Conservation (phyloP, 2,113 vertebrate genomes). For the Verasper variegatus region DNA sequence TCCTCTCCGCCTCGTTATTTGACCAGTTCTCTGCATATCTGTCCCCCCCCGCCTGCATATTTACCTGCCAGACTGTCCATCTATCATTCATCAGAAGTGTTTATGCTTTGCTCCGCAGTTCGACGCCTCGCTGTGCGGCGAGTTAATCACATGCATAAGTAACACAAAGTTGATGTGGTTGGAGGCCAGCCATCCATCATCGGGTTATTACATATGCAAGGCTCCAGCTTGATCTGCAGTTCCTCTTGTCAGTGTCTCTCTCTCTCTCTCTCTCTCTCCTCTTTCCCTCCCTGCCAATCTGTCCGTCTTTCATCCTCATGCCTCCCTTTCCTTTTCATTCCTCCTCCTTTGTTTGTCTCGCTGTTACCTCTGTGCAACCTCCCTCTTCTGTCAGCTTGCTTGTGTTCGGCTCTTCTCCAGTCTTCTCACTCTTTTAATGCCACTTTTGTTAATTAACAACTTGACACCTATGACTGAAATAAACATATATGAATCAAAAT, state of each 20-base stretch:
- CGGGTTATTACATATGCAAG: conserved; percentile 57
- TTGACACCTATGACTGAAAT: not conserved
- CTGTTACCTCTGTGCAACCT: not conserved
- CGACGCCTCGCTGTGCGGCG: conserved; percentile 53
- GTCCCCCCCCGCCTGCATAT: conserved; percentile 32
- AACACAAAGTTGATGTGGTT: conserved; percentile 52
- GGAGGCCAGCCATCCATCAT: conserved; percentile 65
- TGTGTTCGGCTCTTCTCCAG: not conserved
- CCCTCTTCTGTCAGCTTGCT: not conserved
- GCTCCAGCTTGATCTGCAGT: conserved; percentile 42
- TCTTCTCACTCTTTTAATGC: too few species aligned
- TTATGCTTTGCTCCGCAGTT: conserved; percentile 54
- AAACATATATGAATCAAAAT: not conserved
- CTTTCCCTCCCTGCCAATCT: conserved; percentile 2
- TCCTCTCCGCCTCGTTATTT: conserved; percentile 37
- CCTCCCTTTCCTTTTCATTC: not conserved
- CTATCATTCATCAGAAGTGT: conserved; percentile 59
- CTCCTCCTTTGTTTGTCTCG: not conserved
- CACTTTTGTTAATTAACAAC: not conserved
- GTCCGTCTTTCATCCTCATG: conserved; percentile 21
- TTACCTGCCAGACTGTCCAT: conserved; percentile 59
- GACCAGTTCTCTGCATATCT: conserved; percentile 21
- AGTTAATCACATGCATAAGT: conserved; percentile 65
- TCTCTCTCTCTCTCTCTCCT: not conserved
- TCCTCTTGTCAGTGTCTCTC: conserved; percentile 1